These are phyloP conservation scores for Parambassis ranga DNA, from an alignment of 2,797 vertebrate genomes.

Conservation along the genomic window DNA sequence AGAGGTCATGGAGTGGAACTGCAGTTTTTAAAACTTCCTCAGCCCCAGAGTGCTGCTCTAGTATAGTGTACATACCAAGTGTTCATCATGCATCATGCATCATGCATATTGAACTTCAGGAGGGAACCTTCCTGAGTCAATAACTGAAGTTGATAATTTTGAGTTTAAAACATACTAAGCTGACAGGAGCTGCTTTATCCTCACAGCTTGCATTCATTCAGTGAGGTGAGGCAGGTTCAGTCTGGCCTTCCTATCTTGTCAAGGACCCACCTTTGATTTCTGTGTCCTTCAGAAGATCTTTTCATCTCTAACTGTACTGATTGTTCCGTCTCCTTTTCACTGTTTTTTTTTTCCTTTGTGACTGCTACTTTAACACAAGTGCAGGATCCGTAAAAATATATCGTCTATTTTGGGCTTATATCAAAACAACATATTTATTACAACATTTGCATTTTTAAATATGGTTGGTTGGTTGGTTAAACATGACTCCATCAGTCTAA, in stretches of 20 bases:
- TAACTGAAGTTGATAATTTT: no score
- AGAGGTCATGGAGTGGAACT: no score
- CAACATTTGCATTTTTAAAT: constrained; percentile 4
- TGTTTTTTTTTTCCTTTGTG: neutral
- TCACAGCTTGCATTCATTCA: no score
- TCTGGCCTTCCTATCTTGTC: neutral
- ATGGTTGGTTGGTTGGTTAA: constrained; percentile 6
- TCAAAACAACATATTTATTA: constrained; percentile 28
- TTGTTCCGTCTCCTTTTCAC: neutral
- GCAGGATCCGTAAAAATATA: neutral
- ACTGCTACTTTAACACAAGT: neutral
- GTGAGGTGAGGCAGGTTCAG: neutral
- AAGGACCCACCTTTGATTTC: constrained; percentile 12
- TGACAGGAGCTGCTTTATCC: no score
- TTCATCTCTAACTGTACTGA: neutral
- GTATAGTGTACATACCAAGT: no score
- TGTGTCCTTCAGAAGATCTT: neutral
- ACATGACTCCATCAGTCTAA: neutral
- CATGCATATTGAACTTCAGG: no score
- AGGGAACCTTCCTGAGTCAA: no score
- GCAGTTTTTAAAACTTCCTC: no score
- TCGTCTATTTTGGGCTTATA: neutral
- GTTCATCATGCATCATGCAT: no score
- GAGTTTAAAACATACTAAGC: no score
- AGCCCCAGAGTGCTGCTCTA: no score